Evolutionary conservation across 2,888 invertebrate species (phyloP), one percentile per base, ranked within the genome.

Genomic region (Eupithecia abbreviata): DNA sequence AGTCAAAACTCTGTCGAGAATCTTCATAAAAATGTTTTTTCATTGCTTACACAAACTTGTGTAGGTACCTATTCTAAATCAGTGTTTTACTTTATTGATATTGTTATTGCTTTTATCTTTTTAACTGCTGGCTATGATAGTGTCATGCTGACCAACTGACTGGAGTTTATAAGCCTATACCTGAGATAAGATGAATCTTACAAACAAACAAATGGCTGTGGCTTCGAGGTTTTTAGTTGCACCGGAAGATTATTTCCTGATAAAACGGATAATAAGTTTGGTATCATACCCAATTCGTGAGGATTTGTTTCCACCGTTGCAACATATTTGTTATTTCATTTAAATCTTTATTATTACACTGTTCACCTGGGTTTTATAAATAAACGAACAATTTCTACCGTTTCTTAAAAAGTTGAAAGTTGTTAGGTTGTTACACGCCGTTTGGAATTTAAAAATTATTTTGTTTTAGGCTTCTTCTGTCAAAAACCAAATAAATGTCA

Each of bases 221-320:
- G 18, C 58, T 58, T 58, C 7, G 10, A 18, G n/a, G 18, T 58
- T 30, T 58, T 58, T 58, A 9, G n/a, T 58, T 15, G 3, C 10
- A 12, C 9, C 3, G 30, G 30, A 62, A 30, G 30, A 10, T 12
- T 30, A 3, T 18, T 18, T 18, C 7, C n/a, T 58, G 12, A 10
- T 58, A 30, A 4, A 58, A 10, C n/a, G 55, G 58, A 12, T 62
- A 62, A 10, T 4, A 62, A 4, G 10, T 15, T 42, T 66, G 13
- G 2, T 66, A 13, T 66, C 76, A 65, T 55, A 76, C 95, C 95
- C 95, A 95, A 84, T 94, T 94, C 78, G 84, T 87, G 77, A 95
- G 87, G 82, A 95, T 93, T 79, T 72, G 84, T 87, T 92, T 94
- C 95, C 95, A 95, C 87, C 92, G 93, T 72, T 87, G 87, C 82